phyloP scores from a whole-genome alignment of 1,140 invertebrate genomes.

The Heliconius melpomene region DNA sequence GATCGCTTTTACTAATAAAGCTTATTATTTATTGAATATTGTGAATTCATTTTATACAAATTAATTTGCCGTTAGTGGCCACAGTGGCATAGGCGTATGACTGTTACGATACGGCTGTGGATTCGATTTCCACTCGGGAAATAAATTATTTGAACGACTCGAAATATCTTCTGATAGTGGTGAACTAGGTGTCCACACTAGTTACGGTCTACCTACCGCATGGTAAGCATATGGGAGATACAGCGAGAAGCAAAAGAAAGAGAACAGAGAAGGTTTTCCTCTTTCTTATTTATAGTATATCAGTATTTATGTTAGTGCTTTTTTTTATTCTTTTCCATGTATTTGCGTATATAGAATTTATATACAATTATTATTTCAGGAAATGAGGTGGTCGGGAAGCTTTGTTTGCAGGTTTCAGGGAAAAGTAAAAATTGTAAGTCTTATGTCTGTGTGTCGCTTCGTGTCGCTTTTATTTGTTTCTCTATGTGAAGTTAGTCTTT shows the following conservation, averaged over 20 bases:
- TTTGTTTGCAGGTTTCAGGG: slow-evolving; percentile 46
- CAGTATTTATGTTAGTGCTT: too few species aligned
- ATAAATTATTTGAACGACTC: too few species aligned
- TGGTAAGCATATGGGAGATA: too few species aligned
- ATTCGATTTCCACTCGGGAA: background rate
- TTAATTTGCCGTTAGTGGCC: too few species aligned
- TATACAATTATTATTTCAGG: slow-evolving; percentile 42
- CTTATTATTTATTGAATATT: background rate
- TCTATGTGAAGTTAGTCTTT: background rate
- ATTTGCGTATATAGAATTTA: background rate
- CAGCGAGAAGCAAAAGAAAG: too few species aligned
- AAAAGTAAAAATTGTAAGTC: slow-evolving; percentile 28
- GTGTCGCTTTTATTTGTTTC: background rate
- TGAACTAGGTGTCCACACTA: background rate
- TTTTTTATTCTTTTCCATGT: too few species aligned
- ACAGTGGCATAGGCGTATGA: too few species aligned
- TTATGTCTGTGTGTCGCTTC: slow-evolving; percentile 20
- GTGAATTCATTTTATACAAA: background rate
- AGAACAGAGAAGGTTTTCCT: too few species aligned
- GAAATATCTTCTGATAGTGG: too few species aligned
- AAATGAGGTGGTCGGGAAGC: slow-evolving; percentile 55
- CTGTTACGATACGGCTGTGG: too few species aligned
- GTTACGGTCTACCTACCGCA: too few species aligned
- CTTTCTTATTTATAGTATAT: too few species aligned
- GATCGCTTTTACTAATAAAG: slow-evolving; percentile 5